A percentile compares a stretch with the other conserved stretches of the same genome.
These are phyloP conservation scores for Merodon equestris DNA, from an alignment of 2,888 invertebrate species.

Conservation along the genomic window DNA sequence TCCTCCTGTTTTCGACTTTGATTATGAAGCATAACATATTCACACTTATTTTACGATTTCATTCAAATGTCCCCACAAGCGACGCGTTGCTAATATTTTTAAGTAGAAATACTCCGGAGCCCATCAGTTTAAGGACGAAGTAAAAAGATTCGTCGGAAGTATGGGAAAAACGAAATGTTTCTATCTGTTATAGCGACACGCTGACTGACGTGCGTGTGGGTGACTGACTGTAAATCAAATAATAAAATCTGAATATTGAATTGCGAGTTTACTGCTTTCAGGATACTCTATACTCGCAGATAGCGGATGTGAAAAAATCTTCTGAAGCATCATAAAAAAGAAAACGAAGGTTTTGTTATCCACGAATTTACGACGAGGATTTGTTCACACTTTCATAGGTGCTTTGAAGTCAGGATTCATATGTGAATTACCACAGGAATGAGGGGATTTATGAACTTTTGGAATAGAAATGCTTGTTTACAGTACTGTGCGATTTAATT, in stretches of 20 bases:
- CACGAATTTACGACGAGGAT: slow-evolving; percentile 14
- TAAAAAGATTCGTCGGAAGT: neutral
- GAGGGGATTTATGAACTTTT: slow-evolving; percentile 33
- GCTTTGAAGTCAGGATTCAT: too few species aligned
- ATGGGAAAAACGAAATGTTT: neutral
- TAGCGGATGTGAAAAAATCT: slow-evolving; percentile 32
- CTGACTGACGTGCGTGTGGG: slow-evolving; percentile 15
- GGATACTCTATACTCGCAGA: slow-evolving; percentile 7
- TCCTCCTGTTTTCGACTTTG: slow-evolving; percentile 57
- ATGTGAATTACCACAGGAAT: too few species aligned
- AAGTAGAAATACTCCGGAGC: neutral
- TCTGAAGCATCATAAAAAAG: slow-evolving; percentile 3
- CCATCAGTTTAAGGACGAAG: slow-evolving; percentile 33
- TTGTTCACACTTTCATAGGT: too few species aligned
- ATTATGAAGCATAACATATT: slow-evolving; percentile 56
- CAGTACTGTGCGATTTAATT: slow-evolving; percentile 21
- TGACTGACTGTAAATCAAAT: slow-evolving; percentile 32
- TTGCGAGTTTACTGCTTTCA: slow-evolving; percentile 36
- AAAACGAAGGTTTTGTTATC: slow-evolving; percentile 22
- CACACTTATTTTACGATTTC: slow-evolving; percentile 51
- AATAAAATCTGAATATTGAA: slow-evolving; percentile 46
- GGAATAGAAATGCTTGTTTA: too few species aligned
- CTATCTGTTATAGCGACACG: slow-evolving; percentile 17
- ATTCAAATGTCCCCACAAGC: slow-evolving; percentile 30
- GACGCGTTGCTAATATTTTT: slow-evolving; percentile 7